Evolutionary conservation across 2,888 invertebrate species (phyloP).

Genomic region (Caenorhabditis doughertyi): DNA sequence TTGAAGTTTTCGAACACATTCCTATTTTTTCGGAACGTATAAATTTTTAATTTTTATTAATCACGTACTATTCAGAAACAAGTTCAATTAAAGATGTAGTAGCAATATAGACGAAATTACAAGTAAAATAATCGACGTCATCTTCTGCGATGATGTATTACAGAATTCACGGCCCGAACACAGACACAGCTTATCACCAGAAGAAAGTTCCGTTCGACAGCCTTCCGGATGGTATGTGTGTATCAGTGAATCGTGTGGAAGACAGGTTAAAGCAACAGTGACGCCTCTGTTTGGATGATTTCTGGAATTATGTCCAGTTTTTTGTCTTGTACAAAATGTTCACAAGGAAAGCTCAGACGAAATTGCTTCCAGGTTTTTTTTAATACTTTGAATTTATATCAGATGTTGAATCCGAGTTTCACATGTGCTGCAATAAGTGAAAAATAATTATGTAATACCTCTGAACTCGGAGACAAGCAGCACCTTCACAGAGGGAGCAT

Average conservation of each 20-base stretch:
- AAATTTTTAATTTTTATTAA: slow-evolving; percentile 18
- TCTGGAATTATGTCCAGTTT: slow-evolving; percentile 52
- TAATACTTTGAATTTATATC: too few relatives aligned
- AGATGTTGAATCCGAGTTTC: too few relatives aligned
- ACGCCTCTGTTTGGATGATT: slow-evolving; percentile 57
- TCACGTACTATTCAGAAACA: background rate
- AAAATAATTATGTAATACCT: too few relatives aligned
- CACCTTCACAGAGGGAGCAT: slow-evolving; percentile 72
- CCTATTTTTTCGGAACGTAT: background rate
- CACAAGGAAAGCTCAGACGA: too few relatives aligned
- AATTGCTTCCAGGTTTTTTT: too few relatives aligned
- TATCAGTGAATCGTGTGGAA: slow-evolving; percentile 71
- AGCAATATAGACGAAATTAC: slow-evolving; percentile 14
- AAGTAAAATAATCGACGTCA: slow-evolving; percentile 20
- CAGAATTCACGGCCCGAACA: slow-evolving; percentile 70
- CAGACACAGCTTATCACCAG: slow-evolving; percentile 68
- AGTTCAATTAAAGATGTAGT: background rate
- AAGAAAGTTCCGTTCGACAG: slow-evolving; percentile 67
- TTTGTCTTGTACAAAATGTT: too few relatives aligned
- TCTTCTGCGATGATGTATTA: slow-evolving; percentile 49
- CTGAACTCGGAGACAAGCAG: slow-evolving; percentile 70
- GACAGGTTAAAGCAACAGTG: slow-evolving; percentile 68
- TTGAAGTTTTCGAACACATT: background rate
- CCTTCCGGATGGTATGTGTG: slow-evolving; percentile 70
- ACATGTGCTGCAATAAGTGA: too few relatives aligned